Percentiles rank a stretch among this genome's conserved stretches.
These are phyloP conservation scores for Kradibia gibbosae DNA, from an alignment of 1,140 invertebrate species.

Conservation along the genomic window DNA sequence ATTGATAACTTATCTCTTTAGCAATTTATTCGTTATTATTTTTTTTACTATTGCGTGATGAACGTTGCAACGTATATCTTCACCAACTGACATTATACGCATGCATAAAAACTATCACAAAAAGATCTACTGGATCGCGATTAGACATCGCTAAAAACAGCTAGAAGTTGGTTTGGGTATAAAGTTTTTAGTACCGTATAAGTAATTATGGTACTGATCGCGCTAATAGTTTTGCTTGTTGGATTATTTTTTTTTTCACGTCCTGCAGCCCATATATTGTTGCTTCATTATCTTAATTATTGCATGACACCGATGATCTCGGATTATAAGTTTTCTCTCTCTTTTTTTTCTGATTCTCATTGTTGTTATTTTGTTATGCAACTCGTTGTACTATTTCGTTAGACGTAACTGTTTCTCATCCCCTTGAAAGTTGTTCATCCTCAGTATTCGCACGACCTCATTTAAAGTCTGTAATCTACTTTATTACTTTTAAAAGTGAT, in stretches of 20 bases:
- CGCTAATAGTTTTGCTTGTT: neutral
- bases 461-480: slow-evolving; percentile 17
- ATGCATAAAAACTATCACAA: neutral
- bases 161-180: neutral
- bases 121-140: neutral
- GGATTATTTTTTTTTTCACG: neutral
- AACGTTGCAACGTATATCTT: too few relatives aligned
- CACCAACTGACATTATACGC: neutral
- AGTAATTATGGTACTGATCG: neutral
- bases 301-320: neutral
- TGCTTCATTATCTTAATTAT: neutral
- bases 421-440: slow-evolving; percentile 5
- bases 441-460: neutral
- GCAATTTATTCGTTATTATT: neutral
- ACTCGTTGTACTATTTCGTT: neutral
- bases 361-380: too few relatives aligned
- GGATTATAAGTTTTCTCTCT: neutral
- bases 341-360: too few relatives aligned
- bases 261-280: neutral
- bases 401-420: slow-evolving; percentile 17
- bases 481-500: slow-evolving; percentile 24
- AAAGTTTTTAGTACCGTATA: neutral
- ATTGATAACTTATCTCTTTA: neutral
- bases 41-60: neutral
- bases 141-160: neutral